Base-by-base conservation (phyloP, 2,113 vertebrate genomes). In the Mixornis gularis region DNA sequence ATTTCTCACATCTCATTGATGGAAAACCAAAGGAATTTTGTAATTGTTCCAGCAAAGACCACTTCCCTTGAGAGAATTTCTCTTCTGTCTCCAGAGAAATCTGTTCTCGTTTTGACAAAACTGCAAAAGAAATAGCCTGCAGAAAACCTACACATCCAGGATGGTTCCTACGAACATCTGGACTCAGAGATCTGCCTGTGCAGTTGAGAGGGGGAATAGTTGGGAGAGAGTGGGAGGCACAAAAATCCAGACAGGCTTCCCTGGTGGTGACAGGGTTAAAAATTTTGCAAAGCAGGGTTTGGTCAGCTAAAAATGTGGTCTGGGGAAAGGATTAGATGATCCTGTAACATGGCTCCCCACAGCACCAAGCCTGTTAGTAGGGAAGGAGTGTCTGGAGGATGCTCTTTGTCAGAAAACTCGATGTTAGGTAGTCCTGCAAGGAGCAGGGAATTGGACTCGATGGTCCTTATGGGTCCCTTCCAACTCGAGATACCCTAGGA, bases 401-500 rank as follows among this genome's bases (percentile, higher is more conserved):
- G 17, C 12, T 24, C 26, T 82, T 48, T 62, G 21, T 49, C 41
- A 32, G 32, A 55, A 34, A 22, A 19, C 6, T 7, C 0, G 0
- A 2, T 27, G 30, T 81, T 74, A 32, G 17, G 21, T 17, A 32
- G 34, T 55, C 34, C 70, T 74, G 30, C 10, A 19, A 68, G 48
- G 34, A 55, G 40, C 40, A 55, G 25, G 17, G 34, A 41, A 4
- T 19, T 62, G 48, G 12, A 55, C 17, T 36, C 0, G 0, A 13
- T 48, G 17, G 20, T 46, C 13, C 29, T 74, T 30, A 53, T 5
- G n/a, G 16, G 4, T 8, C 25, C 84, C n/a, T 34, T 69, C 20
- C 26, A 41, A 7, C 34, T 27, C 0, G 0, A 41, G 40, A 13
- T 55, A 7, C 25, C 62, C 25, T 13, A 8, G 22, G 29, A 22